Conservation (phyloP, 92 coral and sea anemone genomes). For the Paramuricea clavata region DNA sequence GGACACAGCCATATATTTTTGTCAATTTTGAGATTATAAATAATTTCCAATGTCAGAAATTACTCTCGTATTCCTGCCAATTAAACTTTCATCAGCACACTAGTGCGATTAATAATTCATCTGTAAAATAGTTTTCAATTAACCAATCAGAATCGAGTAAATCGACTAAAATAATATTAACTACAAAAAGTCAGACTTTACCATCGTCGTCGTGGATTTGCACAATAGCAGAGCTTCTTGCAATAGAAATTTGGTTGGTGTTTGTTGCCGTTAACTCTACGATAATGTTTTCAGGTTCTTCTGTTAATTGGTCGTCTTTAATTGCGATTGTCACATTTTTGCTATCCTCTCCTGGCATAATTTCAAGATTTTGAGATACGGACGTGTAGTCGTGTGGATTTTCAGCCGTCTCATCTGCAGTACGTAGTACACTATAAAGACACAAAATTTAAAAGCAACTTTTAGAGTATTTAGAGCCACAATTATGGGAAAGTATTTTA, state of each 20-base stretch:
- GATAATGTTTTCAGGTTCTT: constrained; percentile 35
- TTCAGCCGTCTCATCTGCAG: constrained; percentile 7
- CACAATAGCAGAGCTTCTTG: neutral
- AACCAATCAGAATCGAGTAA: no score
- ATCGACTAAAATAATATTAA: no score
- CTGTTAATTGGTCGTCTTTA: constrained; percentile 38
- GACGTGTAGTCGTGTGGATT: neutral
- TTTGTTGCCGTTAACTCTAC: neutral
- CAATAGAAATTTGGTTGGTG: neutral
- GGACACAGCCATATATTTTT: no score
- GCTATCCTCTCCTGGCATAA: neutral
- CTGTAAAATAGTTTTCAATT: no score
- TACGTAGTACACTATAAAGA: neutral
- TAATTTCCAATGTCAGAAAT: no score
- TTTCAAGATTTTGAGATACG: neutral
- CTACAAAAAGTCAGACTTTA: neutral
- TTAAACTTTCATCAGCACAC: no score
- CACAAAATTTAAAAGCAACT: no score
- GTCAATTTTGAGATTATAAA: no score
- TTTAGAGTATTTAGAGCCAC: no score
- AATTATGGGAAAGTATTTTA: no score
- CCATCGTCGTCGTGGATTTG: constrained; percentile 42
- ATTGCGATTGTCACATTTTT: neutral
- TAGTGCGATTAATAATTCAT: no score
- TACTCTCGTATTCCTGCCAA: no score